phyloP scores from a whole-genome alignment of 2,797 vertebrate species.

The Muscicapa comitata region DNA sequence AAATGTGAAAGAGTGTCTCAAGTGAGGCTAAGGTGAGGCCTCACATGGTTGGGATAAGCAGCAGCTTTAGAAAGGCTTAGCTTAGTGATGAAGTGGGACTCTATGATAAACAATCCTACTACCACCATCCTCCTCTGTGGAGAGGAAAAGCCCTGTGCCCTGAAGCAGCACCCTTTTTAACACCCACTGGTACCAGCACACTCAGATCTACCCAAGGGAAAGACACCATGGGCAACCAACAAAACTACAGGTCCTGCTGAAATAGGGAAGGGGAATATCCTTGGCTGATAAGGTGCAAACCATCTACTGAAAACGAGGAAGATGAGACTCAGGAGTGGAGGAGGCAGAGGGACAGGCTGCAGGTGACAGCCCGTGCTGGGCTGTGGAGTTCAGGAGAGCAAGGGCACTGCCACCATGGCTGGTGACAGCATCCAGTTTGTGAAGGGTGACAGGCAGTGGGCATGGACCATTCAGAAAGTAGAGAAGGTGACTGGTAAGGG shows the following conservation, averaged over 20 bases:
- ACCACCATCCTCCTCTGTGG: neutral
- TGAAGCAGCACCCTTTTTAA: neutral
- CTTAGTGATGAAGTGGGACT: neutral
- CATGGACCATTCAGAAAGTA: neutral
- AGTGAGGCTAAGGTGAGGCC: neutral
- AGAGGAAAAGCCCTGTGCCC: neutral
- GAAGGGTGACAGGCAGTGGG: neutral
- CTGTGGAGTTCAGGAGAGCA: neutral
- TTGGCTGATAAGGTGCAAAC: neutral
- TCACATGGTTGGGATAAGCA: neutral
- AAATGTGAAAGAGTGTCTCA: neutral
- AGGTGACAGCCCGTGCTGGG: neutral
- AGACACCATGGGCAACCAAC: neutral
- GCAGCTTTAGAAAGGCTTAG: neutral
- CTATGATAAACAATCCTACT: neutral
- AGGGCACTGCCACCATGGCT: neutral
- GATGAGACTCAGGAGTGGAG: accelerated
- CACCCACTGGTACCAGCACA: too few species aligned
- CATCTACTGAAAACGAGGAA: neutral
- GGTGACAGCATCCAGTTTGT: neutral
- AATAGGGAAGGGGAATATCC: neutral
- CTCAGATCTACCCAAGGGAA: neutral
- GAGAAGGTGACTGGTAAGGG: neutral
- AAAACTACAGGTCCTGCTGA: neutral
- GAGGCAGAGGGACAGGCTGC: neutral